Base-by-base conservation (phyloP, 1,140 invertebrate genomes). In the Drosophila kohkoa region DNA sequence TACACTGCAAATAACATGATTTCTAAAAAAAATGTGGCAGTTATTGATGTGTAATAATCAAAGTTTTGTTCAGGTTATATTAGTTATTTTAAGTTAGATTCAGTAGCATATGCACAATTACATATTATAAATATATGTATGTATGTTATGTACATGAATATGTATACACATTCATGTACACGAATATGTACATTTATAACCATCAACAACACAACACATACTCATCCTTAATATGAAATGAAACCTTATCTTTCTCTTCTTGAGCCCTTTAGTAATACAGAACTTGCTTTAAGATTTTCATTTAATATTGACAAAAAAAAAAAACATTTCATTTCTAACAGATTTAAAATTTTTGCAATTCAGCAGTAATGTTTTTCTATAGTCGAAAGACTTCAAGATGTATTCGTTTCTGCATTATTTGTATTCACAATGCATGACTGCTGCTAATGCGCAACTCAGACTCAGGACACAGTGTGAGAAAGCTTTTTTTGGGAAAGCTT, bases 391-490 rank as follows among this genome's bases (percentile, higher is more conserved):
- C 41, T 68, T 16, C 59, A 20, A 49, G 45, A 75, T 75, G 43
- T 69, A 69, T 69, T 69, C 60, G 49, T 52, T 54, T 35, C 15
- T 59, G 15, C 54, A 35, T n/a, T 43, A 65, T 59, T 75, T 70
- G 25, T 59, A 59, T 71, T 59, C 71, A 58, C 60, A 75, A 71
- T 64, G 38, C 20, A 16, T 45, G 59, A 38, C 58, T 25, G 16
- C 16, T 32, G 16, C 8, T 38, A 75, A 41, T 75, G 67, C 73
- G 73, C 73, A 75, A 64, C 67, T 71, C 52, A 11, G 46, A 15
- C 8, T 10, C 32, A 25, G 32, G 6, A 32, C 7, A 32, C 35
- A 38, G 35, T 10, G 10, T 38, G 10, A 10, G 8, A 38, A 38
- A 68, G 66, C 66, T 68, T 43, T 15, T 28, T 3, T 38, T 38